A percentile compares a stretch with the other conserved stretches of the same genome.
These are phyloP conservation scores for Sakesphorus luctuosus DNA, from an alignment of 2,113 vertebrate species.

Conservation along the genomic window DNA sequence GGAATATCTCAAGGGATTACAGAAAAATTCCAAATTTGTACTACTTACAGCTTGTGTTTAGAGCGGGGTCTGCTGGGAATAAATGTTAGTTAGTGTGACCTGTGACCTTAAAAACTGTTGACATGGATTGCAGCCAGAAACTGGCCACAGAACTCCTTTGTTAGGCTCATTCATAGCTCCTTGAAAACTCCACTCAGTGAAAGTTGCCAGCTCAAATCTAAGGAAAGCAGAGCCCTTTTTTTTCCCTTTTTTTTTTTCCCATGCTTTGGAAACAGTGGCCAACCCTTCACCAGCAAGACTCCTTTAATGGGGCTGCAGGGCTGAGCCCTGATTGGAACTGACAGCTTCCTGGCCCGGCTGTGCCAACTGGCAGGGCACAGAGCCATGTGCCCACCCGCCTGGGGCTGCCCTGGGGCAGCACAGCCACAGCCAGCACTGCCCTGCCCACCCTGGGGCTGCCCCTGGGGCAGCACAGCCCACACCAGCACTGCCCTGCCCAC, in stretches of 20 bases:
- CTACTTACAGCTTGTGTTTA: constrained; percentile 95
- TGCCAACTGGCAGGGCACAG: constrained; percentile 92
- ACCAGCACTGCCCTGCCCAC: no score
- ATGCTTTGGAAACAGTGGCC: constrained; percentile 95
- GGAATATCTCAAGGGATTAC: constrained; percentile 99
- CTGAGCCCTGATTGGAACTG: constrained; percentile 93
- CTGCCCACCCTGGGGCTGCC: neutral
- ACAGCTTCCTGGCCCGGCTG: constrained; percentile 94
- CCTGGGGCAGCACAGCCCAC: no score
- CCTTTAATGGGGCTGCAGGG: constrained; percentile 87
- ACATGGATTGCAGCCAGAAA: constrained; percentile 97
- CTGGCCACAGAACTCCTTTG: constrained; percentile 99
- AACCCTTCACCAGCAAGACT: constrained; percentile 88
- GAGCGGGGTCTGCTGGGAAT: constrained; percentile 98
- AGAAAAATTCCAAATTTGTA: constrained; percentile 91
- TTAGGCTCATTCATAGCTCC: constrained; percentile 98
- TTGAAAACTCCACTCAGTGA: constrained; percentile 90
- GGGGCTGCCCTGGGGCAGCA: neutral
- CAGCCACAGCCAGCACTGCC: neutral
- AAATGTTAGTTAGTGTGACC: constrained; percentile 99
- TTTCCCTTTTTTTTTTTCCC: constrained; percentile 81
- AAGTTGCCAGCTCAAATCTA: constrained; percentile 94
- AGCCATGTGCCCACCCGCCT: constrained; percentile 73
- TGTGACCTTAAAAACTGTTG: constrained; percentile 97
- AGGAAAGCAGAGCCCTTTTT: constrained; percentile 85